Base-by-base conservation (phyloP, 2,888 invertebrate species). In the Caprella mutica region DNA sequence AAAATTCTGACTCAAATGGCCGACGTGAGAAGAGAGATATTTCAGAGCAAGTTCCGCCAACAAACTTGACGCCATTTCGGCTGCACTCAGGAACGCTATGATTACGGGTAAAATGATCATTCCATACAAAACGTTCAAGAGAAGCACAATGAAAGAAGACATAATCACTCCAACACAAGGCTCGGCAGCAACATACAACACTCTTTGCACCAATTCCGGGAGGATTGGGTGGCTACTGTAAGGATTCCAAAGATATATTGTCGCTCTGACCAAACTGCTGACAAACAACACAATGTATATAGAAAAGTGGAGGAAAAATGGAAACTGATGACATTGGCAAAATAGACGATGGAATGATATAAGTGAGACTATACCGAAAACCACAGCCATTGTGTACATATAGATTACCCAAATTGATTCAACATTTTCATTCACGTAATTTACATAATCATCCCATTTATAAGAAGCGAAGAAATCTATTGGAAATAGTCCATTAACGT, bases 21-120 rank as follows among this genome's bases (percentile, higher is more conserved):
- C 48, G 1, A 23, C 33, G 48, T 48, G 48, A 29, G 33, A 30
- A 27, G 29, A 30, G 48, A 48, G 33, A 48, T 48, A 48, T 48
- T 48, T 48, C 29, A 48, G 26, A 5, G 48, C 48, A 14, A 48
- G 33, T 29, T 48, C 48, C 26, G 33, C 8, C n/a, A 48, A 48
- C 5, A 48, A 30, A 21, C 48, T 30, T 17, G 48, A 29, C 5
- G 48, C 33, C 48, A 48, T 48, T 48, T 48, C 48, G n/a, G 48
- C 48, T 1, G 48, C 48, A n/a, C 48, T 48, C 29, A 48, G 33
- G 19, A 48, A 30, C 8, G 48, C 48, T 48, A 48, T 48, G 17
- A 48, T 48, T 19, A 48, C 29, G 6, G 48, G 48, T 30, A 48
- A 30, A 48, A 48, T 48, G 29, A 48, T 26, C 48, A 48, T 48